Base-by-base conservation (phyloP, 1,140 invertebrate genomes). In the Pseudomyrmex pallidus region DNA sequence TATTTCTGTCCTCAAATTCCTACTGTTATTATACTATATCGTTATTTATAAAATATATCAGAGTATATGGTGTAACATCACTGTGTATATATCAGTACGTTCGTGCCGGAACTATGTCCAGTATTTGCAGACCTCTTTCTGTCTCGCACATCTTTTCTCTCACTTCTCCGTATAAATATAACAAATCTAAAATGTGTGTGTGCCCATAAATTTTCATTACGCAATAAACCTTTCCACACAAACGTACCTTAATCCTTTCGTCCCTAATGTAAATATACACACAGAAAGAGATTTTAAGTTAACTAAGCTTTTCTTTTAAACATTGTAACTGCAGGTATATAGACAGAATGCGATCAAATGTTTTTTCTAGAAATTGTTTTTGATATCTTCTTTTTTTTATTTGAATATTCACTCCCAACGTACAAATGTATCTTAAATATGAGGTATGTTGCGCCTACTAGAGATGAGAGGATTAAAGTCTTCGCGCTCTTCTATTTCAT, bases 71-170 rank as follows among this genome's bases (percentile, higher is more conserved):
- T 35, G 35, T 35, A 35, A 35, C 35, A 46, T 68, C 13, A 5
- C 15, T 35, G 35, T 35, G 35, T 35, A 35, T 35, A 46, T 46
- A 68, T 52, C 3, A 22, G 2, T 54, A 15, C 2, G 68, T 68
- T 46, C 56, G 46, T 52, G 2, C 46, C 15, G 63, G 1, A 64
- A 63, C 15, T 15, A 20, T 50, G 22, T 77, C 64, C 12, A 44
- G 13, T 83, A 17, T 54, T 57, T 86, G 66, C 73, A 83, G 66
- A 84, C 64, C 59, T n/a, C 54, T 73, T 64, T 4, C 9, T 44
- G 52, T 12, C 12, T 46, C 54, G 20, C 25, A n/a, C 57, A 22
- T 50, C 76, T 61, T 52, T 50, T 12, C 13, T 52, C 44, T 56
- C 62, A 48, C 3, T 17, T 44, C 7, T 20, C 12, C 17, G 13